phyloP scores from a whole-genome alignment of 2,888 invertebrate genomes.

The Adelognathus sp. region DNA sequence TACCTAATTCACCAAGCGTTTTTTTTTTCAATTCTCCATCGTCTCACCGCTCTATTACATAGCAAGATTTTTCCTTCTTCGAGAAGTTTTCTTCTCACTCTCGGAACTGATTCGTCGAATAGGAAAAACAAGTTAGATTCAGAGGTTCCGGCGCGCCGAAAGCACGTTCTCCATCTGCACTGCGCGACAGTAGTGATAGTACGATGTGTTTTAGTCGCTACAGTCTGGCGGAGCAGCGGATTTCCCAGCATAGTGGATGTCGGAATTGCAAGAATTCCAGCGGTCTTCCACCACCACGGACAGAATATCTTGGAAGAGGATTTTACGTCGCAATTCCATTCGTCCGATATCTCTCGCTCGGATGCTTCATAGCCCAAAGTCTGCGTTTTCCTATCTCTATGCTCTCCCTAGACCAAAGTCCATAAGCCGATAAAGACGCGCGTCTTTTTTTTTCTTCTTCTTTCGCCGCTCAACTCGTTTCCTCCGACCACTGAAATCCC shows the following conservation, averaged over 20 bases:
- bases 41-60: neutral
- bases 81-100: constrained; percentile 16
- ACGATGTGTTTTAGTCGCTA: neutral
- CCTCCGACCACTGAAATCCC: neutral
- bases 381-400: neutral
- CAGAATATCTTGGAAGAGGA: constrained; percentile 40
- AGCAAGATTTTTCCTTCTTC: neutral
- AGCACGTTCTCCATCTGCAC: constrained; percentile 3
- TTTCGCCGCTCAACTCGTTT: too few relatives aligned
- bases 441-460: neutral
- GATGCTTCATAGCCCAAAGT: neutral
- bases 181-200: neutral
- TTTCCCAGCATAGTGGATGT: neutral
- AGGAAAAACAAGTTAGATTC: neutral
- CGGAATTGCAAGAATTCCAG: constrained; percentile 58
- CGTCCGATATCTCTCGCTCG: constrained; percentile 35
- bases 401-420: neutral
- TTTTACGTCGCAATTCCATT: constrained; percentile 52
- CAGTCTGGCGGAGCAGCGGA: neutral
- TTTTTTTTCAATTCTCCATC: neutral
- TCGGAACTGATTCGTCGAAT: neutral
- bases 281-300: constrained; percentile 42
- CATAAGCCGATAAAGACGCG: constrained; percentile 3
- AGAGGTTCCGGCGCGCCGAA: neutral
- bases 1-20: too few relatives aligned